Percentiles rank a stretch among this genome's conserved stretches.
These are phyloP conservation scores for Hesperophylax magnus DNA, from an alignment of 1,140 invertebrate genomes.

Conservation along the genomic window DNA sequence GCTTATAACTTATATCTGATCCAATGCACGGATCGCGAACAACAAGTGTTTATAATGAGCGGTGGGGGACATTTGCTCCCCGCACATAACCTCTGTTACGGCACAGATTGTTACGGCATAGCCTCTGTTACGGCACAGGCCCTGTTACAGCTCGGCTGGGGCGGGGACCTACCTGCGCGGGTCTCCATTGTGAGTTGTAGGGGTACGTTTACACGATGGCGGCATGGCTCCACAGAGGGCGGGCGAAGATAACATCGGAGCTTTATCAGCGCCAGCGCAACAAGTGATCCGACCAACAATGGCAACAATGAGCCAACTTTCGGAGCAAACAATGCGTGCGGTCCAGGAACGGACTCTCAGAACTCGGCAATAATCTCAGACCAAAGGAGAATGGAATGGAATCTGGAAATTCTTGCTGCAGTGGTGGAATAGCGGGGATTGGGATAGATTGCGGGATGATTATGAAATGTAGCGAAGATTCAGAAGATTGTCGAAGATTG, in stretches of 20 bases:
- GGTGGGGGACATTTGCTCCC: constrained; percentile 26
- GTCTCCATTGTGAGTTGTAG: constrained; percentile 30
- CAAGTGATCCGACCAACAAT: no score
- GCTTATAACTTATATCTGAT: no score
- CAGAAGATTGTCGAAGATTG: no score
- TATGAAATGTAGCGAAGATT: no score
- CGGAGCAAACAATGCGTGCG: constrained; percentile 39
- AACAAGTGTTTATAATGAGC: constrained; percentile 6
- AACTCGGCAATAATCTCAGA: not conserved
- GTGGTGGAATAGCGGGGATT: no score
- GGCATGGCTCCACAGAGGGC: constrained; percentile 23
- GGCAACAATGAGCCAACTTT: constrained; percentile 32
- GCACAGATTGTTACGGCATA: no score
- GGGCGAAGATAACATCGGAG: constrained; percentile 36
- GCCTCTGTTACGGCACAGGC: no score
- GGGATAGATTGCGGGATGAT: no score
- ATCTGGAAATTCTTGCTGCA: no score
- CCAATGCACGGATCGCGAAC: not conserved
- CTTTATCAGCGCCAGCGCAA: constrained; percentile 33
- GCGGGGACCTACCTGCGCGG: not conserved
- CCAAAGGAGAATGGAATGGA: no score
- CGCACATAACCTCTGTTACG: constrained; percentile 1
- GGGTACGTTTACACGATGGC: constrained; percentile 34
- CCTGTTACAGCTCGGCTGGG: not conserved
- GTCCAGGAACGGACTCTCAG: not conserved